Conservation (phyloP, 2,113 vertebrate genomes). For the Corythornis vintsioides region DNA sequence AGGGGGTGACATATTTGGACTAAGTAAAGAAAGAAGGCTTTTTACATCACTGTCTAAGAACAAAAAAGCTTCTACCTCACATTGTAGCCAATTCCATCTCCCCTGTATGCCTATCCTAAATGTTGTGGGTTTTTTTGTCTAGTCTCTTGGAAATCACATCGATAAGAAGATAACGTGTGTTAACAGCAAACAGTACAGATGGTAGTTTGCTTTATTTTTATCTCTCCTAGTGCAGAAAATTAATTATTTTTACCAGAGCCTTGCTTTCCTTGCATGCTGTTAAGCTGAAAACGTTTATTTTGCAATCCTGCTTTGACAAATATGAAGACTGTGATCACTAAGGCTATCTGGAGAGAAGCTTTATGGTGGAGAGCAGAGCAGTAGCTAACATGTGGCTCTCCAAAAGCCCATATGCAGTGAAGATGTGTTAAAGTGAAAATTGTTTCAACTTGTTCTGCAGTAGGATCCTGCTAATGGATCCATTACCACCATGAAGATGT, state of each 20-base stretch:
- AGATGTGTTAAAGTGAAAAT: slow-evolving; percentile 47
- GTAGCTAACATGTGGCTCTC: neutral
- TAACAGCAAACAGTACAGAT: neutral
- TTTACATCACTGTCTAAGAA: neutral
- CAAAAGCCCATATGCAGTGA: slow-evolving; percentile 8
- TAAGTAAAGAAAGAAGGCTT: neutral
- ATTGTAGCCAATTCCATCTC: neutral
- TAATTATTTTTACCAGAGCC: neutral
- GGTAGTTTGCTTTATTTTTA: neutral
- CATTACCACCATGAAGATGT: neutral
- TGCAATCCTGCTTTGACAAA: too few relatives aligned
- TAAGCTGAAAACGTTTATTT: neutral
- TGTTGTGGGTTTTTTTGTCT: neutral
- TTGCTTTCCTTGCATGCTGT: neutral
- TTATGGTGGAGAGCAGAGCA: neutral
- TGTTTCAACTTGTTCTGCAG: slow-evolving; percentile 41
- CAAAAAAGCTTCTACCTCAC: neutral
- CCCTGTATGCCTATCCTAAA: neutral
- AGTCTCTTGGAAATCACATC: accelerated
- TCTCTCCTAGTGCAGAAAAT: neutral
- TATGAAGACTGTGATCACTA: neutral
- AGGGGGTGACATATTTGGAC: neutral
- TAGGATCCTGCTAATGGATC: slow-evolving; percentile 15
- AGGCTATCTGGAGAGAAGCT: neutral
- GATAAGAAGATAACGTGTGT: neutral